Conservation (phyloP, 2,113 vertebrate species). For the Argyrosomus japonicus region DNA sequence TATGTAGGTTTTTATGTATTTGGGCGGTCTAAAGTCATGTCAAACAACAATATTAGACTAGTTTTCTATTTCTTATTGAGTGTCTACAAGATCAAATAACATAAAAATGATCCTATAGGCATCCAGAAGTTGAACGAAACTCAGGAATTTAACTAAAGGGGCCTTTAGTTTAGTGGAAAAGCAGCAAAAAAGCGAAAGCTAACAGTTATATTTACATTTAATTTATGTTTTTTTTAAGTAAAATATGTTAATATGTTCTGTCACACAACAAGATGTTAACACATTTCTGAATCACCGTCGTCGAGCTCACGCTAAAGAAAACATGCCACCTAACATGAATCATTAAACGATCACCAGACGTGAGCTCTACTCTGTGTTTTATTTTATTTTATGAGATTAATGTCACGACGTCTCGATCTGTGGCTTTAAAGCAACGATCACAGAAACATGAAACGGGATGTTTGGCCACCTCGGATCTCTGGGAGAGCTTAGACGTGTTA, state of each 20-base stretch:
- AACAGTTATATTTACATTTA: background rate
- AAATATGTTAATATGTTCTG: background rate
- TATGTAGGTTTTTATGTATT: no score
- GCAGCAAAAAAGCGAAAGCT: background rate
- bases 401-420: background rate
- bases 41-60: no score
- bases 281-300: background rate
- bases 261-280: background rate
- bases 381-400: conserved; percentile 10
- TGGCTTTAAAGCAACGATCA: conserved; percentile 19
- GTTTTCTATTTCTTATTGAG: no score
- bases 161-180: background rate
- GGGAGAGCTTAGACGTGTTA: conserved; percentile 28
- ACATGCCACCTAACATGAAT: background rate
- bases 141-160: no score
- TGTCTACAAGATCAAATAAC: no score
- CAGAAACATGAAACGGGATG: conserved; percentile 25
- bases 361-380: background rate
- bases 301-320: background rate
- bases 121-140: no score
- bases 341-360: background rate
- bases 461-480: conserved; percentile 21
- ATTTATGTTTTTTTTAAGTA: no score
- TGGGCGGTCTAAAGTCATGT: no score
- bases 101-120: no score